Conservation (phyloP, 64 coral and sea anemone genomes). For the Actinia equina region DNA sequence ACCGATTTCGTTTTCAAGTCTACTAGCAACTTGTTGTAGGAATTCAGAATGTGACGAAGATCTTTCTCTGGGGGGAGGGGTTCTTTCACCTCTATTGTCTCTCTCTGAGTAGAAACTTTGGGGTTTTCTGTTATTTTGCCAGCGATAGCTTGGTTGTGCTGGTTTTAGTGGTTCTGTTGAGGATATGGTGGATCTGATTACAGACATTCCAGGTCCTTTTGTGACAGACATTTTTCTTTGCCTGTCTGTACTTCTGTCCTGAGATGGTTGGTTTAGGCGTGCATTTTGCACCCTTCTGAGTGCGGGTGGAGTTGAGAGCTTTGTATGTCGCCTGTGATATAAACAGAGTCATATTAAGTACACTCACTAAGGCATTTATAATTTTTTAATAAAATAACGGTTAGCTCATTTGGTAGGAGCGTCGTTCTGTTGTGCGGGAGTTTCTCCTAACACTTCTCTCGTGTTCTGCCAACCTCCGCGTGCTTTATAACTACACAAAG, state of each 20-base stretch:
- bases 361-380: no score
- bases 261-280: neutral
- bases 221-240: slow-evolving; percentile 2
- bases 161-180: neutral
- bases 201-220: neutral
- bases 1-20: slow-evolving; percentile 45
- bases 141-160: neutral
- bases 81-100: slow-evolving; percentile 27
- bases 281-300: neutral
- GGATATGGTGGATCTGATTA: neutral
- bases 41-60: slow-evolving; percentile 63
- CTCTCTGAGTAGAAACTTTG: slow-evolving; percentile 24
- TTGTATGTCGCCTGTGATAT: neutral
- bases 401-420: no score
- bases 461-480: no score
- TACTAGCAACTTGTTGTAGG: slow-evolving; percentile 83
- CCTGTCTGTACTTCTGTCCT: neutral
- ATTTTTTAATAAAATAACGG: no score
- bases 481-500: no score
- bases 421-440: no score
- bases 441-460: no score
- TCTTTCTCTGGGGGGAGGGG: slow-evolving; percentile 18
- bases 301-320: neutral
- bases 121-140: neutral
- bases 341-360: neutral